Percentiles rank a stretch among this genome's conserved stretches.
phyloP scores from a whole-genome alignment of 2,888 invertebrate species.

The Drosophila austrosaltans region DNA sequence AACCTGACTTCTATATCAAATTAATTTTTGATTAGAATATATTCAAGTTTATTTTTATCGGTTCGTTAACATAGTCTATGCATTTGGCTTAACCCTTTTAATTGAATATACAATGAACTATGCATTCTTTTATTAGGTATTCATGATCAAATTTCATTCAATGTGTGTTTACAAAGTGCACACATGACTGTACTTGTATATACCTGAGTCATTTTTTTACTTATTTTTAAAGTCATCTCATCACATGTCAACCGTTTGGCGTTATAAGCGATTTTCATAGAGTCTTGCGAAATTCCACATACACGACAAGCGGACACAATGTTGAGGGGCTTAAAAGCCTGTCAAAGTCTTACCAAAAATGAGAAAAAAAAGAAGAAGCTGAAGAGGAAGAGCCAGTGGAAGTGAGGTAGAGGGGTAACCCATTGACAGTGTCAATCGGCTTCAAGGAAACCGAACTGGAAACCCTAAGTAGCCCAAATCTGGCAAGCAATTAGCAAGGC shows the following conservation, averaged over 20 bases:
- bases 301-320: constrained; percentile 50
- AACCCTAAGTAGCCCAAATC: constrained; percentile 66
- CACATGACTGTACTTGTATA: too few species aligned
- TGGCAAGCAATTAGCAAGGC: constrained; percentile 70
- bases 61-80: too few species aligned
- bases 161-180: neutral
- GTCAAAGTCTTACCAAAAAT: constrained; percentile 55
- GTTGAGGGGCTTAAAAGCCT: constrained; percentile 63
- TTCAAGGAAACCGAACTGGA: constrained; percentile 32
- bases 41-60: too few species aligned
- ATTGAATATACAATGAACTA: neutral
- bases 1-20: neutral
- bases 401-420: neutral
- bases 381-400: constrained; percentile 8
- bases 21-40: too few species aligned
- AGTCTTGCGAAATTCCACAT: constrained; percentile 67
- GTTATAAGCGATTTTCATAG: constrained; percentile 32
- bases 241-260: constrained; percentile 16
- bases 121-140: neutral
- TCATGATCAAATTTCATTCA: neutral
- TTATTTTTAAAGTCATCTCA: constrained; percentile 11
- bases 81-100: too few species aligned
- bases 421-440: constrained; percentile 18
- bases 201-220: constrained; percentile 6
- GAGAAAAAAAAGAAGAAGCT: neutral